These are phyloP conservation scores for Poeciliopsis retropinna DNA, from an alignment of 2,113 vertebrate genomes.

Conservation along the genomic window DNA sequence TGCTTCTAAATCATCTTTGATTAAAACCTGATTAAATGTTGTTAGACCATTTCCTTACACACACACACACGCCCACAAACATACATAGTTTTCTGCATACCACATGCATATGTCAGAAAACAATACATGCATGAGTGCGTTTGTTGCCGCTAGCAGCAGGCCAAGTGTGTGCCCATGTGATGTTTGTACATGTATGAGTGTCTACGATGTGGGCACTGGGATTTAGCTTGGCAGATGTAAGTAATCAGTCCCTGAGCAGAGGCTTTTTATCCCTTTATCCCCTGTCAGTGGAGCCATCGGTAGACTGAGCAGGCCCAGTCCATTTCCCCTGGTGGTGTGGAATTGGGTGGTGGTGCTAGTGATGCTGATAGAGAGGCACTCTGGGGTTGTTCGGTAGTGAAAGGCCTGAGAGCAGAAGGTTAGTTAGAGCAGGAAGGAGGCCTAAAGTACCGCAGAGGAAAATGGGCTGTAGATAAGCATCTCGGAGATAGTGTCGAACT, in stretches of 20 bases:
- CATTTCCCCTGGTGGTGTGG: slow-evolving; percentile 58
- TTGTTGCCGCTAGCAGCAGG: slow-evolving; percentile 55
- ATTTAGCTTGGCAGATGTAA: slow-evolving; percentile 89
- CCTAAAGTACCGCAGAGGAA: not conserved
- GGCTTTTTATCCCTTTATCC: slow-evolving; percentile 93
- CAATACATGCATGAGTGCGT: slow-evolving; percentile 63
- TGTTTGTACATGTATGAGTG: slow-evolving; percentile 45
- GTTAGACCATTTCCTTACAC: slow-evolving; percentile 5
- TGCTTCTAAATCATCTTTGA: slow-evolving; percentile 33
- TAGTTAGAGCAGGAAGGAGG: slow-evolving; percentile 4
- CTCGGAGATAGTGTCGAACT: not conserved
- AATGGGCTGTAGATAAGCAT: slow-evolving; percentile 7
- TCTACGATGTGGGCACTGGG: slow-evolving; percentile 74
- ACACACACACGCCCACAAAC: not conserved
- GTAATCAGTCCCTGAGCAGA: slow-evolving; percentile 85
- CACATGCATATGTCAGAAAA: slow-evolving; percentile 65
- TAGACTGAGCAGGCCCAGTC: slow-evolving; percentile 69
- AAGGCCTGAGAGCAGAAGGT: slow-evolving; percentile 16
- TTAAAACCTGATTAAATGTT: slow-evolving; percentile 25
- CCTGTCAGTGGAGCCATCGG: slow-evolving; percentile 84
- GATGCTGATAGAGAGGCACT: slow-evolving; percentile 43
- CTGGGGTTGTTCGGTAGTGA: slow-evolving; percentile 15
- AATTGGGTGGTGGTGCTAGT: slow-evolving; percentile 65
- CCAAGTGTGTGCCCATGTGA: slow-evolving; percentile 49
- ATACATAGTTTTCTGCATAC: slow-evolving; percentile 24